Conservation (phyloP, 2,113 vertebrate species). For the Grantiella picta region DNA sequence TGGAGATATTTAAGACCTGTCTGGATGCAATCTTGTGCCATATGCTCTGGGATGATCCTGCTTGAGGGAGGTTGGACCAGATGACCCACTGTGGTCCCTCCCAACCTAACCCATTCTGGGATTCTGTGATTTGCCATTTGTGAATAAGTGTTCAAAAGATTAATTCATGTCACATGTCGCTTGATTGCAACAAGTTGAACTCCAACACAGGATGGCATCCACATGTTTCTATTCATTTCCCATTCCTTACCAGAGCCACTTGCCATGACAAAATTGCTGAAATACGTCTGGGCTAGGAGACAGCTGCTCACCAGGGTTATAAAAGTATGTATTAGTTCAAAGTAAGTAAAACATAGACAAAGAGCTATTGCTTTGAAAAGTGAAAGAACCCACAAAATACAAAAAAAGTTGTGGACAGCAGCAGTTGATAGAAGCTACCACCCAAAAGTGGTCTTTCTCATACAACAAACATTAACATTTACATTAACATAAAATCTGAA, state of each 20-base stretch:
- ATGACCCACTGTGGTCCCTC: background rate
- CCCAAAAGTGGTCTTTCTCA: background rate
- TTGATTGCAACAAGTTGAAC: background rate
- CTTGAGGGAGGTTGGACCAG: background rate
- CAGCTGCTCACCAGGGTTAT: background rate
- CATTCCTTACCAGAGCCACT: background rate
- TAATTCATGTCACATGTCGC: background rate
- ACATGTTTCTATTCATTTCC: background rate
- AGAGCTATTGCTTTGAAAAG: background rate
- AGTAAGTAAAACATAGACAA: too few species aligned
- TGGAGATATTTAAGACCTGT: background rate
- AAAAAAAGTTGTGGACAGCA: background rate
- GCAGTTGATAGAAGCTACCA: background rate
- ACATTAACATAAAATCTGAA: background rate
- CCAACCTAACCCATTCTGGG: background rate
- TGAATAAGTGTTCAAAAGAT: background rate
- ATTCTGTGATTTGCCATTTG: background rate
- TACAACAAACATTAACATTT: constrained; percentile 5
- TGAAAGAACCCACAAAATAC: background rate
- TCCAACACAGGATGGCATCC: background rate
- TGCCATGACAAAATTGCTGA: background rate
- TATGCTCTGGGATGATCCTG: background rate
- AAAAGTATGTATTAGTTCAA: background rate
- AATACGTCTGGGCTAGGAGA: background rate
- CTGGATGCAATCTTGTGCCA: background rate